Conservation (phyloP, 2,797 vertebrate genomes). For the Acomys russatus region DNA sequence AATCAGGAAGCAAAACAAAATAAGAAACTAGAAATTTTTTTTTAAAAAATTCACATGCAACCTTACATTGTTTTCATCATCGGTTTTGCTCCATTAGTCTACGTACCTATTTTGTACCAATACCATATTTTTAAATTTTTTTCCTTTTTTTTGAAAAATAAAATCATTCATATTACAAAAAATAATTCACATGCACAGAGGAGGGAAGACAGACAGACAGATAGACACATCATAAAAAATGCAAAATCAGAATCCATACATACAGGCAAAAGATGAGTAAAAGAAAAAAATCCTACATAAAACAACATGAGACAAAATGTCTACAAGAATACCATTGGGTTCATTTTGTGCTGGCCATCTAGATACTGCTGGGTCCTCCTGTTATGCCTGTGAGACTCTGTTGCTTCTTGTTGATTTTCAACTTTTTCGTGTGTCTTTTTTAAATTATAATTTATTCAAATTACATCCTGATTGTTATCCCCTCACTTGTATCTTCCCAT, state of each 20-base stretch:
- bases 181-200: neutral
- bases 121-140: no score
- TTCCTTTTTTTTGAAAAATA: no score
- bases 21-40: neutral
- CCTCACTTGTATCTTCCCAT: no score
- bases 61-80: no score
- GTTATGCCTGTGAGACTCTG: neutral
- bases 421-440: neutral
- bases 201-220: neutral
- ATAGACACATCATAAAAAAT: neutral
- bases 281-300: neutral
- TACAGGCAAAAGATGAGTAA: neutral
- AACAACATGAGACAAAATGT: neutral
- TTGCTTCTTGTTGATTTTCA: neutral
- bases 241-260: neutral
- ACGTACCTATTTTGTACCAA: no score
- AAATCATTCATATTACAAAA: no score
- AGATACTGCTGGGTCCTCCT: neutral
- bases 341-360: neutral
- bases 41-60: neutral
- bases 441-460: no score
- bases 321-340: neutral
- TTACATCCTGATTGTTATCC: no score
- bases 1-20: neutral
- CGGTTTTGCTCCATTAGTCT: no score